Evolutionary conservation across 2,113 vertebrate genomes (phyloP), one percentile per base, ranked within the genome.

Genomic region (Coptodon rendalli): DNA sequence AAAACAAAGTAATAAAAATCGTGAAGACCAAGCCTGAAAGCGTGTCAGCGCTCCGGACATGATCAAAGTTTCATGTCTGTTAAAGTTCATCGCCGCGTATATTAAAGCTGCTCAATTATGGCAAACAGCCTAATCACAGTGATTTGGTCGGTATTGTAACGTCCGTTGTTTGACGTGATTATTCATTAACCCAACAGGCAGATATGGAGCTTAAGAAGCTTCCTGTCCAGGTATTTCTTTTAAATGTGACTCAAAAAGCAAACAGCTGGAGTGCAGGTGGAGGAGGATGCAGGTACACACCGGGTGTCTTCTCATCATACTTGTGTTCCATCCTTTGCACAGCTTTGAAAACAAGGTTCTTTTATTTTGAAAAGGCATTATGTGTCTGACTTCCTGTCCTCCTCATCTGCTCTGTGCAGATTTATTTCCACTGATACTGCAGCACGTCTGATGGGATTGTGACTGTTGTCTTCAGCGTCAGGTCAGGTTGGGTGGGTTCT

Each of bases 381-480:
- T 43, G 36, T 4, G 36, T 43, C 0, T 24, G n/a, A 14, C n/a
- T 43, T 43, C 63, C 63, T 43, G 36, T 40, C 63, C 63, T 68
- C 61, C 34, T 68, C 11, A 22, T 8, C 19, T 38, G 63, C 34
- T 40, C 11, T 68, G 36, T 68, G 63, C 11, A 68, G 34, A 38
- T 68, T 68, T 38, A 19, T 68, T 38, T 22, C 19, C 61, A 7
- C 61, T 68, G 59, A 63, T 11, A 34, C 34, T 38, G 59, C 9
- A 34, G 31, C 16, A 10, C 3, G 1, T 36, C 29, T 63, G 59
- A 11, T 19, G 59, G 59, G 3, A 3, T 17, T 61, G 31, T 36
- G 17, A 36, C 6, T 3, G 0, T n/a, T 13, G 61, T 13, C 0
- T 0, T 22, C 6, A 8, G 63, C 3, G 34, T 61, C 57, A 61